Evolutionary conservation across 2,888 invertebrate genomes (phyloP).

Genomic region (Halocaridina rubra): DNA sequence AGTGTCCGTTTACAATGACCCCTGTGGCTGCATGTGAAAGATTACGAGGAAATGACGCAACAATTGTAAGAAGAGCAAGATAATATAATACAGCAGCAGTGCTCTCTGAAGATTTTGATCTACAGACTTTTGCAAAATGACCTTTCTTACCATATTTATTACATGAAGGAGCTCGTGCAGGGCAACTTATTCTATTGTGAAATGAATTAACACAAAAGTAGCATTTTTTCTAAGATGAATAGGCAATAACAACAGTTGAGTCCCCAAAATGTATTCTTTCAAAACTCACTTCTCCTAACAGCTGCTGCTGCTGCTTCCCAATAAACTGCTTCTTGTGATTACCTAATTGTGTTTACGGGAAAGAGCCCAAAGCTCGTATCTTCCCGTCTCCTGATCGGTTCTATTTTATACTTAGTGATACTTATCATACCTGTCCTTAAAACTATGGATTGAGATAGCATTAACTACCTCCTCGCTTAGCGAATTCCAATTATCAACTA

Average conservation of each 20-base stretch:
- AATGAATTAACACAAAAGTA: neutral
- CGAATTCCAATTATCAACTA: too few species aligned
- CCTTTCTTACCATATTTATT: neutral
- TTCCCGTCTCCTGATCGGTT: too few species aligned
- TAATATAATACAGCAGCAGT: neutral
- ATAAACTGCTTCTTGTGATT: neutral
- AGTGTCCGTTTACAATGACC: too few species aligned
- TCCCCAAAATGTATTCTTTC: neutral
- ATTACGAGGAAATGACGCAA: neutral
- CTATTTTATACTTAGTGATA: too few species aligned
- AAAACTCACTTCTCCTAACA: too few species aligned
- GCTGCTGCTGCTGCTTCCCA: too few species aligned
- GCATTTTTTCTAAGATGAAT: neutral
- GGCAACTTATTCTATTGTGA: neutral
- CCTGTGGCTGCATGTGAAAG: too few species aligned
- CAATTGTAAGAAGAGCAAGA: neutral
- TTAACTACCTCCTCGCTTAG: too few species aligned
- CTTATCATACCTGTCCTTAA: too few species aligned
- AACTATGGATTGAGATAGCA: too few species aligned
- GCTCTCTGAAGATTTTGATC: neutral
- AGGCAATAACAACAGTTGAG: neutral
- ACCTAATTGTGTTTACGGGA: too few species aligned
- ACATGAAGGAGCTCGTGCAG: neutral
- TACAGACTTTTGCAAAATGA: neutral
- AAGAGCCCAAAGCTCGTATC: too few species aligned